A percentile compares a stretch with the other conserved stretches of the same genome.
These are phyloP conservation scores for Ancistrus triradiatus DNA, from an alignment of 2,113 vertebrate species.

Conservation along the genomic window DNA sequence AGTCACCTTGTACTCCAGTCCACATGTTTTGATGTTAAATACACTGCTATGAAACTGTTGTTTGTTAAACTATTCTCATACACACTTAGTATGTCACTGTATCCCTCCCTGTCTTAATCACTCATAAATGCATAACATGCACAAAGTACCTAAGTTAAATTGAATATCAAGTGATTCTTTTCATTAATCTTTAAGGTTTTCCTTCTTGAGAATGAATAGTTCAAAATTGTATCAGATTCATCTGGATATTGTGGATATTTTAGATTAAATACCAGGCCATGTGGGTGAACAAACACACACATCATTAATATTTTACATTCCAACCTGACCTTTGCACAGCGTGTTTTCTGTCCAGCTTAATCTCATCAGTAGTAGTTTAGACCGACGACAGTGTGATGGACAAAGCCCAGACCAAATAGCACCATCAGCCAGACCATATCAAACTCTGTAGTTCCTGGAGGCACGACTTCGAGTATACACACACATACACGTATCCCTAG, in stretches of 20 bases:
- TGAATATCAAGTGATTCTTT: too few relatives aligned
- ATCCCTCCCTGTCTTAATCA: too few relatives aligned
- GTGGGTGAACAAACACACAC: slow-evolving; percentile 55
- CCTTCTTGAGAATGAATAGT: background rate
- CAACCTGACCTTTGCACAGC: slow-evolving; percentile 63
- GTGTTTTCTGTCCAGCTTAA: slow-evolving; percentile 58
- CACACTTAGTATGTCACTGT: too few relatives aligned
- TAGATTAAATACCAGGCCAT: slow-evolving; percentile 54
- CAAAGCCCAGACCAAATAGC: slow-evolving; percentile 63
- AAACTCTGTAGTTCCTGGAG: slow-evolving; percentile 45
- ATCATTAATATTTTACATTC: slow-evolving; percentile 61
- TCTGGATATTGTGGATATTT: background rate
- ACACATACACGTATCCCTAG: slow-evolving; percentile 13
- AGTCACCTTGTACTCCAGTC: too few relatives aligned
- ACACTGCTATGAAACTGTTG: too few relatives aligned
- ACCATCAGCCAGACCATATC: slow-evolving; percentile 37
- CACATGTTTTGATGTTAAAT: too few relatives aligned
- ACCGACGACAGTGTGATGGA: slow-evolving; percentile 60
- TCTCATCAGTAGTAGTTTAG: slow-evolving; percentile 52
- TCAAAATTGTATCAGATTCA: background rate
- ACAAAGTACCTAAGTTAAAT: too few relatives aligned
- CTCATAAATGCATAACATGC: too few relatives aligned
- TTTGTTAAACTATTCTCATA: too few relatives aligned
- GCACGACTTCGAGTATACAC: background rate
- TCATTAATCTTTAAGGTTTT: too few relatives aligned